Percentiles rank a stretch among this genome's conserved stretches.
These are phyloP conservation scores for Mya arenaria DNA, from an alignment of 1,140 invertebrate species.

Conservation along the genomic window DNA sequence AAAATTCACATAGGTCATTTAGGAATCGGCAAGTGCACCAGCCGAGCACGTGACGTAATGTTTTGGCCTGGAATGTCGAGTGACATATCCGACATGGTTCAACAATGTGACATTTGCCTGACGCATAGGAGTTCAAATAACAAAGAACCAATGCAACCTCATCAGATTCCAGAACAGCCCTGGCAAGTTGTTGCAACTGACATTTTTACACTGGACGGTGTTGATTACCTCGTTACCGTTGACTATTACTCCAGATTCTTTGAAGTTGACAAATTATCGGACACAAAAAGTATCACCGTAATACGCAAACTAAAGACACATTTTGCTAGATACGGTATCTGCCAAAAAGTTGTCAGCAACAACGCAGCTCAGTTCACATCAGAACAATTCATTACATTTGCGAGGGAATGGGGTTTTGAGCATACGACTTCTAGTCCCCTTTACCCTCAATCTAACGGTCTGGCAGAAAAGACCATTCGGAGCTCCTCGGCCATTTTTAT, in stretches of 20 bases:
- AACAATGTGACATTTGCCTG: constrained; percentile 56
- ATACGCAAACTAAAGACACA: constrained; percentile 50
- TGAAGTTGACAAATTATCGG: constrained; percentile 48
- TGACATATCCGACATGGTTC: constrained; percentile 62
- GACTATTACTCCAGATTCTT: constrained; percentile 59
- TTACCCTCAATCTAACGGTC: neutral
- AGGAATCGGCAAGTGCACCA: constrained; percentile 58
- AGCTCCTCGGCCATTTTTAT: no score
- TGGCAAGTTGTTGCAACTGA: constrained; percentile 54
- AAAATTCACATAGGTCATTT: constrained; percentile 58
- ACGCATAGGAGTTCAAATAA: constrained; percentile 43
- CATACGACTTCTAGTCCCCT: constrained; percentile 9
- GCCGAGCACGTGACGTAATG: constrained; percentile 41
- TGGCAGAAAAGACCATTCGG: constrained; percentile 32
- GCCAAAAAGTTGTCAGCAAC: constrained; percentile 53
- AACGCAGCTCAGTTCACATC: constrained; percentile 54
- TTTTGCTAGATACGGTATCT: constrained; percentile 33
- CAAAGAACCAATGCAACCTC: constrained; percentile 52
- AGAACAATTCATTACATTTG: neutral
- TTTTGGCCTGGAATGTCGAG: constrained; percentile 65
- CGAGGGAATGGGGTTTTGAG: constrained; percentile 2
- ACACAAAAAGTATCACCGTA: constrained; percentile 36
- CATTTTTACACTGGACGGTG: constrained; percentile 44
- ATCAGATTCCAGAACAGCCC: constrained; percentile 43
- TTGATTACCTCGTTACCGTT: constrained; percentile 33